A percentile compares a stretch with the other conserved stretches of the same genome.
Evolutionary conservation across 92 coral and sea anemone genomes (phyloP).

Genomic region (Paramuricea clavata): DNA sequence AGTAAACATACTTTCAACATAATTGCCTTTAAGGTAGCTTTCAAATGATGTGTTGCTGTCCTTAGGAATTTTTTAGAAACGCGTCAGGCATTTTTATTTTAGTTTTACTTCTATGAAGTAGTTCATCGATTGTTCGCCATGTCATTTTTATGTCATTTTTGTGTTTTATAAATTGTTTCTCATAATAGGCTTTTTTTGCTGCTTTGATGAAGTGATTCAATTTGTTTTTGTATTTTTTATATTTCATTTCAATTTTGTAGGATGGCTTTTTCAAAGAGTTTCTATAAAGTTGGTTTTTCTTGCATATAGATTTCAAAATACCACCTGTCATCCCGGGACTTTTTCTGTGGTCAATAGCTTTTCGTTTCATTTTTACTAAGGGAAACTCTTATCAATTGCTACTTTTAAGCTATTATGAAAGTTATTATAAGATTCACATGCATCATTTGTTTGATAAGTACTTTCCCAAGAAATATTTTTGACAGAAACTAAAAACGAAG

Average conservation of each 20-base stretch:
- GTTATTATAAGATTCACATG: not conserved
- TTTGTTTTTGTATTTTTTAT: conserved; percentile 10
- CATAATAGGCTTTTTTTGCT: not conserved
- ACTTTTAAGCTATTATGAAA: not conserved
- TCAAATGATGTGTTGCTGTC: too few species aligned
- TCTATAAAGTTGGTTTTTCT: conserved; percentile 7
- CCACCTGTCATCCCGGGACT: conserved; percentile 19
- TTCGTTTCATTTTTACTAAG: not conserved
- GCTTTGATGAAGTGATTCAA: conserved; percentile 3
- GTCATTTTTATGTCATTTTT: not conserved
- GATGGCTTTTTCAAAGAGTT: not conserved
- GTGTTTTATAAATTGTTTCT: not conserved
- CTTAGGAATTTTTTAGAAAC: too few species aligned
- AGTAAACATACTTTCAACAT: too few species aligned
- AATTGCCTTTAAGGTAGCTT: too few species aligned
- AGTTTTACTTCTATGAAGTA: not conserved
- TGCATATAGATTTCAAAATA: not conserved
- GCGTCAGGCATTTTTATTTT: too few species aligned
- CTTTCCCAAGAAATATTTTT: not conserved
- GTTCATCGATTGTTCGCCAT: conserved; percentile 13
- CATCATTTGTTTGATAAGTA: too few species aligned
- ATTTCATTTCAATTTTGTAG: not conserved
- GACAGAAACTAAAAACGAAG: not conserved
- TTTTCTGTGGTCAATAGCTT: not conserved
- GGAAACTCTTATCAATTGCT: not conserved